Evolutionary conservation across 2,113 vertebrate genomes (phyloP).

Genomic region (Corythornis vintsioides): DNA sequence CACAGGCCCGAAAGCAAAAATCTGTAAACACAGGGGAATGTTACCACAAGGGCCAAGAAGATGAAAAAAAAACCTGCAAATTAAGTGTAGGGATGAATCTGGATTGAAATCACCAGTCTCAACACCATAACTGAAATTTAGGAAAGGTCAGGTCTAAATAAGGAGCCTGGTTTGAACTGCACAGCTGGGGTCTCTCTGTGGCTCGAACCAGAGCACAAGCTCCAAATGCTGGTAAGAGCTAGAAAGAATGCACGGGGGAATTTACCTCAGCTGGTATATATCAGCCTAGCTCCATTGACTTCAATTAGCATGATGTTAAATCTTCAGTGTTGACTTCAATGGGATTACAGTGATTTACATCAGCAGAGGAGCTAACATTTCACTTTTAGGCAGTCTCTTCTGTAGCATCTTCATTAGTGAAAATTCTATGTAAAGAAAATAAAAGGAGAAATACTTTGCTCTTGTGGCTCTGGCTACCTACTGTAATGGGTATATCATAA

Average conservation of each 20-base stretch:
- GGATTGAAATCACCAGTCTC: conserved; percentile 6
- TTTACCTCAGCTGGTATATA: conserved; percentile 65
- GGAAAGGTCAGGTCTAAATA: conserved; percentile 52
- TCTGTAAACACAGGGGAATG: neutral
- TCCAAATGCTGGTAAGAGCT: neutral
- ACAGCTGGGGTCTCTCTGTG: conserved; percentile 44
- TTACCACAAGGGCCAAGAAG: neutral
- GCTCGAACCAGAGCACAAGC: neutral
- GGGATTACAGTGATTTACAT: conserved; percentile 67
- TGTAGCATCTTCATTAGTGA: conserved; percentile 31
- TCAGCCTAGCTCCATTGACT: conserved; percentile 62
- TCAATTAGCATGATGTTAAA: conserved; percentile 64
- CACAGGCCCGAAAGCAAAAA: conserved; percentile 53
- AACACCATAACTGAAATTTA: neutral
- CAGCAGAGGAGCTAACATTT: conserved; percentile 25
- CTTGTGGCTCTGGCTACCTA: neutral
- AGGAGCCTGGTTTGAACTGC: neutral
- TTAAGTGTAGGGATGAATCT: neutral
- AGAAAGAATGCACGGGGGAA: conserved; percentile 9
- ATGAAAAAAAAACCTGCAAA: neutral
- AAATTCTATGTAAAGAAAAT: neutral
- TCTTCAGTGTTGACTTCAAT: conserved; percentile 52
- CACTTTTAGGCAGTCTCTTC: conserved; percentile 4
- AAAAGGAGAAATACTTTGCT: neutral
- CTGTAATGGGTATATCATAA: neutral